Conservation (phyloP, 2,797 vertebrate genomes). For the Dendrocincla tyrannina region DNA sequence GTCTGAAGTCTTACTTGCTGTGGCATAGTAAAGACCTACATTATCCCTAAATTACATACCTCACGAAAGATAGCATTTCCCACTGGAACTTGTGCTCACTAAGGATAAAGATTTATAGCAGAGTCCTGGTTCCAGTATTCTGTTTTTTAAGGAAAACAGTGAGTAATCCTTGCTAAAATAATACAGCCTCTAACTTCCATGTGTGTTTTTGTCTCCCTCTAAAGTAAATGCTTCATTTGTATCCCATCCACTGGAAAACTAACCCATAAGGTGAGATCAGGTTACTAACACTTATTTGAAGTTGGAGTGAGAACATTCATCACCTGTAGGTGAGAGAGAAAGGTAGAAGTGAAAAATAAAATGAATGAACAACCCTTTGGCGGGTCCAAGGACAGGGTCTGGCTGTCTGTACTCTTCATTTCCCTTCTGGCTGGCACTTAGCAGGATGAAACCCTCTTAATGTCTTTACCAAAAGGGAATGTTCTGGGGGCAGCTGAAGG, state of each 20-base stretch:
- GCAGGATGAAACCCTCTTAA: not conserved
- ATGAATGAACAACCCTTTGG: not conserved
- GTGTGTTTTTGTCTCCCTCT: not conserved
- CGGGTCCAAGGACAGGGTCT: not conserved
- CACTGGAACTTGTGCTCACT: not conserved
- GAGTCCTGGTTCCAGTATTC: not conserved
- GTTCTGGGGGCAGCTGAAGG: not conserved
- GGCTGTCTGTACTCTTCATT: rapidly evolving
- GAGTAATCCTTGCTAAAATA: not conserved
- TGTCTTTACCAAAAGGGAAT: not conserved
- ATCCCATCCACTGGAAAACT: not conserved
- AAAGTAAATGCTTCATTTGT: not conserved
- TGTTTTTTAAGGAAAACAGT: not conserved
- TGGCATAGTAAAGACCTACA: not conserved
- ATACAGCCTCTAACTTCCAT: not conserved
- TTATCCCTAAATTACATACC: not conserved
- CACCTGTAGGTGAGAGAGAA: not conserved
- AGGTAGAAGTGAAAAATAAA: not conserved
- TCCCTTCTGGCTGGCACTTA: not conserved
- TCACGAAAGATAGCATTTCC: not conserved
- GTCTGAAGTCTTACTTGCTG: not conserved
- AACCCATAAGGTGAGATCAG: not conserved
- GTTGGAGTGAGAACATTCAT: not conserved
- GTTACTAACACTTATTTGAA: not conserved
- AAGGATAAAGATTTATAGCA: not conserved